phyloP scores from a whole-genome alignment of 2,797 vertebrate species.

The Phaenicophaeus curvirostris region DNA sequence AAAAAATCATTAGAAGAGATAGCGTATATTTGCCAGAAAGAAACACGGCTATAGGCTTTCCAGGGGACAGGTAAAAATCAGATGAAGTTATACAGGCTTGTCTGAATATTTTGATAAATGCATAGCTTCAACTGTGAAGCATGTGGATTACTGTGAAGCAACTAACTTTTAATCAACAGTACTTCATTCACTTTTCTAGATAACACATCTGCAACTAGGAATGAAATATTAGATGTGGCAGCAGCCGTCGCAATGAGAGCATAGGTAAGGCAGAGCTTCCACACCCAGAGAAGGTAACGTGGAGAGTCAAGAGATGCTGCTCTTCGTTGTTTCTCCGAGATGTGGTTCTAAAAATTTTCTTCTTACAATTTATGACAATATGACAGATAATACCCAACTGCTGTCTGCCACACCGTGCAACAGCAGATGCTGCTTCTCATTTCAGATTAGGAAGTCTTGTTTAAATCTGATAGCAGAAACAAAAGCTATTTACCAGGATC shows the following conservation, averaged over 20 bases:
- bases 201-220: not conserved
- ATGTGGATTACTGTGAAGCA: not conserved
- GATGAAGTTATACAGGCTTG: not conserved
- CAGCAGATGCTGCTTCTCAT: not conserved
- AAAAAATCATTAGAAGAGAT: not conserved
- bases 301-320: not conserved
- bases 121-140: not conserved
- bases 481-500: not conserved
- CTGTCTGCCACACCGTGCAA: not conserved
- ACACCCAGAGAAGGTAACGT: not conserved
- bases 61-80: not conserved
- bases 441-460: not conserved
- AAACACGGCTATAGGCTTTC: not conserved
- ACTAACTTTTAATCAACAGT: not conserved
- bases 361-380: not conserved
- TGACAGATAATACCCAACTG: not conserved
- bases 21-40: not conserved
- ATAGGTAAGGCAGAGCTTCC: not conserved
- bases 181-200: not conserved
- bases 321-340: not conserved
- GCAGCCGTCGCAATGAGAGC: not conserved
- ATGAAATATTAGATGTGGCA: not conserved
- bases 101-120: not conserved
- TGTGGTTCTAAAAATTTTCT: not conserved
- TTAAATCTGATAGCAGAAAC: not conserved